Percentiles rank a stretch among this genome's conserved stretches.
phyloP scores from a whole-genome alignment of 2,797 vertebrate genomes.

The Sebastes reedi region DNA sequence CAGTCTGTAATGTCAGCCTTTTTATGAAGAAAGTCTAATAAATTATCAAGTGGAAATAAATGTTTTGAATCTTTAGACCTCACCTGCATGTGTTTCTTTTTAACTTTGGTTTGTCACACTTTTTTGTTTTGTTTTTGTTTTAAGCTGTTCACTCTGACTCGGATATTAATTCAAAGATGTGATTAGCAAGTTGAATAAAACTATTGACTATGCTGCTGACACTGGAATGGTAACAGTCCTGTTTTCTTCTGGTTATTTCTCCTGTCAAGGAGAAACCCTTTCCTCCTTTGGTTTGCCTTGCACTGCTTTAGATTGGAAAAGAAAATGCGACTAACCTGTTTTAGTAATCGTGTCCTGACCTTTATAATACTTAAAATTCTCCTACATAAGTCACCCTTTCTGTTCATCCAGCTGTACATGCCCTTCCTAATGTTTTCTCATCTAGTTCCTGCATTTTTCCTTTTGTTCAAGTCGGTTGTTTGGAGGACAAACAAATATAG shows the following conservation, averaged over 20 bases:
- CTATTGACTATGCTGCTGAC: conserved; percentile 46
- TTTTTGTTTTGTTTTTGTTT: conserved; percentile 23
- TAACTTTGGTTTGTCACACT: conserved; percentile 69
- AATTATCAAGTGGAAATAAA: conserved; percentile 85
- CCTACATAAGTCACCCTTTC: conserved; percentile 27
- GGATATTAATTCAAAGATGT: conserved; percentile 33
- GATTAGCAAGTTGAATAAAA: conserved; percentile 57
- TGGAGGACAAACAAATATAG: not conserved
- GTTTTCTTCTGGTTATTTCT: conserved; percentile 44
- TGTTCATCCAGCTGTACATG: conserved; percentile 34
- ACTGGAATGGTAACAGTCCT: conserved; percentile 39
- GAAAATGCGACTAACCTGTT: not conserved
- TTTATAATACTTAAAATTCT: not conserved
- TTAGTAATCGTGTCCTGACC: not conserved
- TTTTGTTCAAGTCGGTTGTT: not conserved
- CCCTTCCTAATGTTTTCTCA: conserved; percentile 30
- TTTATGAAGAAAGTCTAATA: conserved; percentile 84
- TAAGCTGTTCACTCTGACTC: conserved; percentile 46
- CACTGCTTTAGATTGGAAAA: not conserved
- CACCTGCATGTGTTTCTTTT: conserved; percentile 83
- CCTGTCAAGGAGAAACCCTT: not conserved
- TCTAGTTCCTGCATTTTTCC: not conserved
- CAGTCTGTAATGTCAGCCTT: conserved; percentile 83
- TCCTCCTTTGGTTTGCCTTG: not conserved
- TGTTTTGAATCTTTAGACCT: conserved; percentile 81